These are phyloP conservation scores for Agriopis aurantiaria DNA, from an alignment of 2,888 invertebrate species.

Conservation along the genomic window DNA sequence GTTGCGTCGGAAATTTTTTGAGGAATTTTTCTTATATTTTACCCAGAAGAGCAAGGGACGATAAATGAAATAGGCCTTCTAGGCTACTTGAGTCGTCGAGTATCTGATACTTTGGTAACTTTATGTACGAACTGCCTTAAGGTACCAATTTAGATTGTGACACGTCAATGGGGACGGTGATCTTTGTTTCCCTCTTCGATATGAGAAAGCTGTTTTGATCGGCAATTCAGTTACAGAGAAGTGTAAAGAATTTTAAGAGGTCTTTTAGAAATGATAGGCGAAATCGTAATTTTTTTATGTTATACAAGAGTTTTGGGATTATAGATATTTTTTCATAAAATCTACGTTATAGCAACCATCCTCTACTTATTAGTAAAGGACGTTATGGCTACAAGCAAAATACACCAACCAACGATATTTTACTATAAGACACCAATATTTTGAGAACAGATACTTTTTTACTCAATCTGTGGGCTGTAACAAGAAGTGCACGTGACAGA, in stretches of 20 bases:
- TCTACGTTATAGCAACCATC: too few species aligned
- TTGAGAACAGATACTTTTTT: too few species aligned
- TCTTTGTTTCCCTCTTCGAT: conserved; percentile 68
- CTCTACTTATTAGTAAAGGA: too few species aligned
- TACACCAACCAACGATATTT: too few species aligned
- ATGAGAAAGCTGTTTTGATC: conserved; percentile 64
- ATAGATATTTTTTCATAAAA: neutral
- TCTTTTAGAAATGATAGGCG: conserved; percentile 17
- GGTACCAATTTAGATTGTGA: conserved; percentile 77
- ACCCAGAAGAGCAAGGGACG: neutral
- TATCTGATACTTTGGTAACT: neutral
- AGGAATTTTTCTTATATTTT: too few species aligned
- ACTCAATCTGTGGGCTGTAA: too few species aligned
- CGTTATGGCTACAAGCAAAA: too few species aligned
- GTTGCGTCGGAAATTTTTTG: too few species aligned
- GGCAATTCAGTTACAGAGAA: conserved; percentile 48
- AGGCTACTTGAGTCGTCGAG: neutral
- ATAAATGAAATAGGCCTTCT: neutral
- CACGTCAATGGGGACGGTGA: conserved; percentile 76
- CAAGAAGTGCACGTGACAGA: too few species aligned
- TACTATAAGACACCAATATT: too few species aligned
- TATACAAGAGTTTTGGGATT: neutral
- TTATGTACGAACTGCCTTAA: neutral
- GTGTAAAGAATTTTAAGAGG: conserved; percentile 18
- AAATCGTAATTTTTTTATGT: conserved; percentile 21